Base-by-base conservation (phyloP, 2,888 invertebrate genomes). In the Athrips mouffetella region DNA sequence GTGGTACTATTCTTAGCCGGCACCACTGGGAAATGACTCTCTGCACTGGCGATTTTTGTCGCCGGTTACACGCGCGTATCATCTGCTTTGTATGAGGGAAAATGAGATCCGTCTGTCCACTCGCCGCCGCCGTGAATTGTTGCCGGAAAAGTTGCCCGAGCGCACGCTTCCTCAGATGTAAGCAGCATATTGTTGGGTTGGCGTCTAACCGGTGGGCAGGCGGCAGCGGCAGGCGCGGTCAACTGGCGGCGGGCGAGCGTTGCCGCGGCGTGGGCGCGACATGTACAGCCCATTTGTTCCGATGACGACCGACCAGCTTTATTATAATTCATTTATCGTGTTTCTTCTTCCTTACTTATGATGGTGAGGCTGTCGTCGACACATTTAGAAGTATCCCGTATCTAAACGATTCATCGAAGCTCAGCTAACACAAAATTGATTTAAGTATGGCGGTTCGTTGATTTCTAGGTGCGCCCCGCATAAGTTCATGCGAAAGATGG, bases 261-360 rank as follows among this genome's bases (percentile, higher is more conserved):
- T 59, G 59, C 50, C 52, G 49, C 42, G 48, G 51, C 76, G 84
- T 83, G 73, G 85, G 85, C 73, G 76, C 60, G 54, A 84, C 84
- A 83, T 56, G 78, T 65, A 70, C 76, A 71, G 75, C 80, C 78
- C 80, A 85, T 86, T 86, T 85, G 85, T 86, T 76, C 67, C 61
- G 67, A 73, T 76, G 77, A 76, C 72, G 73, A 68, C 73, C 73
- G 68, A 39, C 74, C 74, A 69, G 73, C 77, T 81, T 83, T 85
- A 82, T 81, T 85, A 82, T 85, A 85, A 85, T 81, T 81, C 82
- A 81, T 79, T 85, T 84, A 80, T 75, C 76, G 67, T 80, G 82
- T 80, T 76, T 51, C 44, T n/a, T 37, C n/a, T 37, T 13, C 30
- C 8, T 10, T 8, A n/a, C 20, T 44, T 11, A 41, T 40, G 33